Evolutionary conservation across 2,888 invertebrate species (phyloP).

Genomic region (Agrotis exclamationis): DNA sequence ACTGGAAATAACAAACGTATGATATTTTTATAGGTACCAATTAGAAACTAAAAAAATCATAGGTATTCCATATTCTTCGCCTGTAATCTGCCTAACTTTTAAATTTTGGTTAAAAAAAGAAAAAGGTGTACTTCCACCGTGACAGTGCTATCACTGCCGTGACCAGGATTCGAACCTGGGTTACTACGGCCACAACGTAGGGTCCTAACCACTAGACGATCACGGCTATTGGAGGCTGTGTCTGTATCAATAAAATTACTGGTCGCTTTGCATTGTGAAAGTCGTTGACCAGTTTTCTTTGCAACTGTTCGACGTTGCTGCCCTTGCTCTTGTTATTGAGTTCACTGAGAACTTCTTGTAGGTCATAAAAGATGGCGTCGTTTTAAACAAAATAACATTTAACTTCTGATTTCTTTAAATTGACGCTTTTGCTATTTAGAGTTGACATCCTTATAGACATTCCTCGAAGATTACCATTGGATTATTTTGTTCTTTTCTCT

Average conservation of each 20-base stretch:
- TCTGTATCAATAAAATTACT: slow-evolving; percentile 31
- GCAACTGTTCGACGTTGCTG: slow-evolving; percentile 18
- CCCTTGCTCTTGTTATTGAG: slow-evolving; percentile 20
- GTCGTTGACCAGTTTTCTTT: slow-evolving; percentile 29
- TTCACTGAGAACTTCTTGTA: slow-evolving; percentile 13
- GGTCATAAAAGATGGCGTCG: slow-evolving; percentile 42
- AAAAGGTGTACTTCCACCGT: slow-evolving; percentile 60
- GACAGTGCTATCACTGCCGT: slow-evolving; percentile 90
- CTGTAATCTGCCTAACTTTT: no score
- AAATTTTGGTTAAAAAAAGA: neutral
- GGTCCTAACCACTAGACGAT: slow-evolving; percentile 94
- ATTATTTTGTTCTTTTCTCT: neutral
- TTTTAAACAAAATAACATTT: neutral
- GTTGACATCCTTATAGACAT: neutral
- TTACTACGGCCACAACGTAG: slow-evolving; percentile 94
- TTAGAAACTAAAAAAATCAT: slow-evolving; percentile 3
- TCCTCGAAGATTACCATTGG: neutral
- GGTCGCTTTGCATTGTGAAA: slow-evolving; percentile 46
- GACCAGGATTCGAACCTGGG: slow-evolving; percentile 94
- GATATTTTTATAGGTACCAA: no score
- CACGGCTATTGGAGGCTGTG: slow-evolving; percentile 79
- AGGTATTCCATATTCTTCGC: no score
- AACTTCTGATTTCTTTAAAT: neutral
- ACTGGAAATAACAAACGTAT: neutral
- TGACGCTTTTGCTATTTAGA: neutral